Evolutionary conservation across 2,113 vertebrate species (phyloP).

Genomic region (Meriones unguiculatus): DNA sequence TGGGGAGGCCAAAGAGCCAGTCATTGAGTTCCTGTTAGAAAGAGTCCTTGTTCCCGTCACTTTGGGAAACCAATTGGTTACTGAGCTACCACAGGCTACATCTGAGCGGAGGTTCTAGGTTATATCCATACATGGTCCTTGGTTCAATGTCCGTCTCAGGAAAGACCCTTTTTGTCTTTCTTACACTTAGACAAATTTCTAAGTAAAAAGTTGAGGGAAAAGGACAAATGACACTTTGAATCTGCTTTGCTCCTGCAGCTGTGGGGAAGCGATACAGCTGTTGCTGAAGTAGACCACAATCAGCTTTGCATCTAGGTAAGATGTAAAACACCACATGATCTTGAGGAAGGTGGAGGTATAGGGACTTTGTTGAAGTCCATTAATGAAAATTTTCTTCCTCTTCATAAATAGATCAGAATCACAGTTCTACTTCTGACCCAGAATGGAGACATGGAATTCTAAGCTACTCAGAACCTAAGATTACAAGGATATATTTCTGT

Average conservation of each 20-base stretch:
- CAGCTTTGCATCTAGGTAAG: background rate
- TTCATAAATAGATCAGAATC: background rate
- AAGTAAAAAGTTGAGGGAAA: slow-evolving; percentile 5
- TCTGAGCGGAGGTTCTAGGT: too few relatives aligned
- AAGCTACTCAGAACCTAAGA: background rate
- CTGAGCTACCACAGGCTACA: too few relatives aligned
- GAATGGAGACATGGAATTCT: background rate
- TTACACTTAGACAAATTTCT: slow-evolving; percentile 19
- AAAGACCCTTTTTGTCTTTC: background rate
- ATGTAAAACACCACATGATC: background rate
- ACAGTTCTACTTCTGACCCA: background rate
- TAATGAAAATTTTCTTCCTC: background rate
- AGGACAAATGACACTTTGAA: background rate
- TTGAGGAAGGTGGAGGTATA: background rate
- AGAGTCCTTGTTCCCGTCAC: too few relatives aligned
- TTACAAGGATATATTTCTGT: background rate
- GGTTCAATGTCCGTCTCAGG: too few relatives aligned
- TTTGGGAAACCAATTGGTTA: too few relatives aligned
- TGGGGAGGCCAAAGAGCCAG: too few relatives aligned
- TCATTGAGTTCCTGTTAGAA: too few relatives aligned
- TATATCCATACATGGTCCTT: too few relatives aligned
- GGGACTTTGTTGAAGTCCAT: background rate
- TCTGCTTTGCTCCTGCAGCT: background rate
- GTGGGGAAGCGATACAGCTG: too few relatives aligned
- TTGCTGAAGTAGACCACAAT: background rate